phyloP scores from a whole-genome alignment of 2,888 invertebrate species.

The Camptogramma bilineatum region DNA sequence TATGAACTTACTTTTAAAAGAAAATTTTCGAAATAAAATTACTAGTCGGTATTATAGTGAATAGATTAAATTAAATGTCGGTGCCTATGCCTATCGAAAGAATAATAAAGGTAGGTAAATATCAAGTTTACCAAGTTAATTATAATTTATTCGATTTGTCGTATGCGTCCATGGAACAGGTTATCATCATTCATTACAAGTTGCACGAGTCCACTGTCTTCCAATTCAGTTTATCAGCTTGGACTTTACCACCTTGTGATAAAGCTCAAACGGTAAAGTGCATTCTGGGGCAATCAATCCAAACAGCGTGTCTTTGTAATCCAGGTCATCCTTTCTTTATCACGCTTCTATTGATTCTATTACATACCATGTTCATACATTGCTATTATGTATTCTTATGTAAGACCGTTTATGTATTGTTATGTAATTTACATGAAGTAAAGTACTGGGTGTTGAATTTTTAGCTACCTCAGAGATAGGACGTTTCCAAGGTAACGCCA shows the following conservation, averaged over 20 bases:
- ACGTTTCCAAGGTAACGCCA: constrained; percentile 94
- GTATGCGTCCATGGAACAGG: constrained; percentile 17
- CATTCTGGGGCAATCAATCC: constrained; percentile 31
- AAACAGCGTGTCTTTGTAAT: constrained; percentile 38
- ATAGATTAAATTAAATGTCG: too few relatives aligned
- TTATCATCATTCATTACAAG: constrained; percentile 25
- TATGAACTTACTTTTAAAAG: too few relatives aligned
- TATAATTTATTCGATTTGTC: constrained; percentile 20
- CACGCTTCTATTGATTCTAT: constrained; percentile 49
- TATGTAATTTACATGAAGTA: constrained; percentile 47
- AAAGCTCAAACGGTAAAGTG: constrained; percentile 30
- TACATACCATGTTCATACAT: constrained; percentile 41
- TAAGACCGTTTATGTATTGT: constrained; percentile 46
- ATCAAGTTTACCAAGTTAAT: constrained; percentile 8
- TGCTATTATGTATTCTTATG: constrained; percentile 45
- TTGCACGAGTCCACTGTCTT: constrained; percentile 23
- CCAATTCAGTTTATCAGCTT: constrained; percentile 23
- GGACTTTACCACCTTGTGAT: constrained; percentile 32
- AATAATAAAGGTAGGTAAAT: not conserved
- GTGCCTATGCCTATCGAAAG: not conserved
- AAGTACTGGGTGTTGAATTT: constrained; percentile 65
- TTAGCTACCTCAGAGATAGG: constrained; percentile 96
- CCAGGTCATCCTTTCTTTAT: constrained; percentile 43
- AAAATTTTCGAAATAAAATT: too few relatives aligned
- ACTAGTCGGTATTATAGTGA: too few relatives aligned